These are phyloP conservation scores for Hyaena hyaena DNA, from an alignment of 2,113 vertebrate genomes.

Conservation along the genomic window DNA sequence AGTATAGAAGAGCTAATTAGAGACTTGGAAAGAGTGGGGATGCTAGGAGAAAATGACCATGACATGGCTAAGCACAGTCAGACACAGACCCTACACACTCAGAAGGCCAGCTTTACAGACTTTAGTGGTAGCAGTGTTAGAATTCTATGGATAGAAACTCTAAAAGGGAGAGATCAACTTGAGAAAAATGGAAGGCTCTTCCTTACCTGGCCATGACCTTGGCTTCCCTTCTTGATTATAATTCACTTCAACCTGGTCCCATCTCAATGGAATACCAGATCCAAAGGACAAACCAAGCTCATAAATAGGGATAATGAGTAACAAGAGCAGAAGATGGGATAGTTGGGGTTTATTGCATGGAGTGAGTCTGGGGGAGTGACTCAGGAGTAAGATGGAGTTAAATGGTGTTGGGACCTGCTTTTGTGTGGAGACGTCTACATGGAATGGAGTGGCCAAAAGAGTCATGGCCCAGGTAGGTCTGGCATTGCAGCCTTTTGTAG, in stretches of 20 bases:
- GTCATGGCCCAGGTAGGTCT: not conserved
- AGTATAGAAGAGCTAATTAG: not conserved
- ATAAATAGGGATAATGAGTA: constrained; percentile 10
- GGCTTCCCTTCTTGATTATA: not conserved
- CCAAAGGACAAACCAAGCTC: constrained; percentile 36
- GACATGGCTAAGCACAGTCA: not conserved
- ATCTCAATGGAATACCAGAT: not conserved
- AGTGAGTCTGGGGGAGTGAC: not conserved
- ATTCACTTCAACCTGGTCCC: not conserved
- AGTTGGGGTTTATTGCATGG: not conserved
- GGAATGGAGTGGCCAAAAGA: not conserved
- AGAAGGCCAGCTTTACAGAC: not conserved
- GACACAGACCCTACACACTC: not conserved
- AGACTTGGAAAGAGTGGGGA: not conserved
- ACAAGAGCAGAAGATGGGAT: not conserved
- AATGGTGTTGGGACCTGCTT: not conserved
- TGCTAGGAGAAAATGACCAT: not conserved
- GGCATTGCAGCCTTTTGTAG: not conserved
- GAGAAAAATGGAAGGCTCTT: not conserved
- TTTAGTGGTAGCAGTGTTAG: not conserved
- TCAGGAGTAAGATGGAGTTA: not conserved
- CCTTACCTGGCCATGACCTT: constrained; percentile 12
- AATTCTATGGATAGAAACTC: not conserved
- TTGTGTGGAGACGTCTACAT: not conserved
- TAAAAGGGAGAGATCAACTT: not conserved